Evolutionary conservation across 2,113 vertebrate species (phyloP).

Genomic region (Corvus cornix): DNA sequence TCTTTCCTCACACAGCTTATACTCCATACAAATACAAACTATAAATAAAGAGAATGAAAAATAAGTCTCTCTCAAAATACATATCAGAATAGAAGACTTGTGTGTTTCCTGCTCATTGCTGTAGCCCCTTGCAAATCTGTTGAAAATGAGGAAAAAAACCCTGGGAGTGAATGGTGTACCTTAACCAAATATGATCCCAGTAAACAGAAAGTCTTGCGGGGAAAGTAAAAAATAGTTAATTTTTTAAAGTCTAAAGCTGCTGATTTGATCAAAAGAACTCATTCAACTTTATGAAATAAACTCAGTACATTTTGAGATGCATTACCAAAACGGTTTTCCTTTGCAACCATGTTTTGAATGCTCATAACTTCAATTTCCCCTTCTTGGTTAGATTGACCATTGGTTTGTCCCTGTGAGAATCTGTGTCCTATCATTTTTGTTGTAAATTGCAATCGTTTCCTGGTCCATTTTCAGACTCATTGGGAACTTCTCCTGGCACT

Average conservation of each 20-base stretch:
- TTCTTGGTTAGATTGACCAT: accelerated
- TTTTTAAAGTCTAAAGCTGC: neutral
- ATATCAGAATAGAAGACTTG: neutral
- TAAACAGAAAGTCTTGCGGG: neutral
- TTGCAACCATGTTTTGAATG: neutral
- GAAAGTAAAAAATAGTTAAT: neutral
- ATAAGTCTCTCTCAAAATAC: conserved; percentile 18
- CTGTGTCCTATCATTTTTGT: neutral
- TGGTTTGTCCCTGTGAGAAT: neutral
- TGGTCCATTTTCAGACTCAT: neutral
- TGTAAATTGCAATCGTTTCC: neutral
- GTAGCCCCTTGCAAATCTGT: neutral
- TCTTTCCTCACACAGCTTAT: conserved; percentile 2
- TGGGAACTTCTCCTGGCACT: neutral
- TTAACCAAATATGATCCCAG: neutral
- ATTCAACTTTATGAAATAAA: neutral
- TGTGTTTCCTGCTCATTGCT: neutral
- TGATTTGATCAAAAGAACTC: neutral
- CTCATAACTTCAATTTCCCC: neutral
- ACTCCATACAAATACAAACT: conserved; percentile 17
- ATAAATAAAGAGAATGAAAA: conserved; percentile 52
- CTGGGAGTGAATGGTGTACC: neutral
- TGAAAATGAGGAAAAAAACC: neutral
- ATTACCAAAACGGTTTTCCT: neutral
- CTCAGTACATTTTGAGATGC: neutral